phyloP scores from a whole-genome alignment of 1,140 invertebrate genomes.

The Conopomorpha cramerella region DNA sequence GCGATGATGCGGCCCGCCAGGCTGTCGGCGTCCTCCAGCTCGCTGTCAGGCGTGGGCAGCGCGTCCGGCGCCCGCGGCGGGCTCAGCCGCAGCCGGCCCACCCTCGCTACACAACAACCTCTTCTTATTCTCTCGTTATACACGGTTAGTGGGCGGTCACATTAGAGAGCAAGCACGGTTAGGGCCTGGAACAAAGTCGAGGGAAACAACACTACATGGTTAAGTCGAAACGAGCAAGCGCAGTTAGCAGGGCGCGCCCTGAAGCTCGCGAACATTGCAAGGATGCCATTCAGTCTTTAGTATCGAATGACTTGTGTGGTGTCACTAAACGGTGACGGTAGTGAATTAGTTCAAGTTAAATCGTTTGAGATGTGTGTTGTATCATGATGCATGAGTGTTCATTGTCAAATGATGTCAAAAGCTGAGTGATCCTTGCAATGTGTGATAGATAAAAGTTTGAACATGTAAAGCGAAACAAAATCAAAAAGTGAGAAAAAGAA shows the following conservation, averaged over 20 bases:
- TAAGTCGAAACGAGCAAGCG: constrained; percentile 46
- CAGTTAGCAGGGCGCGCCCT: constrained; percentile 31
- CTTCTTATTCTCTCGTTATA: constrained; percentile 52
- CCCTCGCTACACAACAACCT: constrained; percentile 58
- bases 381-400: constrained; percentile 6
- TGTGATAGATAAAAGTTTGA: constrained; percentile 25
- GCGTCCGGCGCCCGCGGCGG: too few species aligned
- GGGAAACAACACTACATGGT: constrained; percentile 52
- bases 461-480: constrained; percentile 34
- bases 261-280: constrained; percentile 32
- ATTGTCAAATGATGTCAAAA: constrained; percentile 12
- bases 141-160: constrained; percentile 58
- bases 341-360: too few species aligned
- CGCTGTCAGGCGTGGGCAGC: too few species aligned
- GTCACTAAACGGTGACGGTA: too few species aligned
- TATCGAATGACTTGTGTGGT: background rate
- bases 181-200: constrained; percentile 62
- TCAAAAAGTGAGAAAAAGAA: too few species aligned
- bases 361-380: constrained; percentile 4
- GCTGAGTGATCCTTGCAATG: constrained; percentile 48
- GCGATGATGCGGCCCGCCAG: constrained; percentile 52
- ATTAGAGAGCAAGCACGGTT: constrained; percentile 62
- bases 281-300: constrained; percentile 22
- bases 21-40: constrained; percentile 50
- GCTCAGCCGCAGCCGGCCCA: constrained; percentile 33